A percentile compares a stretch with the other conserved stretches of the same genome.
phyloP scores from a whole-genome alignment of 2,113 vertebrate species.

The Loxodonta africana region DNA sequence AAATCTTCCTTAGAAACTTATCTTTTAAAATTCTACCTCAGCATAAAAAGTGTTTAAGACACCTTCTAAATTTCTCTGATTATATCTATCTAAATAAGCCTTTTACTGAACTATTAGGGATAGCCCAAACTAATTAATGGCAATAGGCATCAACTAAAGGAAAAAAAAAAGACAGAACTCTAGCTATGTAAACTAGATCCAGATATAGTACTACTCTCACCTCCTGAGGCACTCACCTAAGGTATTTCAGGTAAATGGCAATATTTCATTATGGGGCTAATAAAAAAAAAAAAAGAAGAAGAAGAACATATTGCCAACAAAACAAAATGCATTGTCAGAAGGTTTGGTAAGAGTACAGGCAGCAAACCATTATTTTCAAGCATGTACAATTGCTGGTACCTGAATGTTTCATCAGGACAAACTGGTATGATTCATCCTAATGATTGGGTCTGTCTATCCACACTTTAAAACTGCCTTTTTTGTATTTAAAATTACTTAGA shows the following conservation, averaged over 20 bases:
- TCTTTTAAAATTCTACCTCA: slow-evolving; percentile 21
- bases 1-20: neutral
- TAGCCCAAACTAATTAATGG: neutral
- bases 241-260: neutral
- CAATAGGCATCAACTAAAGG: neutral
- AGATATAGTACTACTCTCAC: neutral
- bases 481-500: slow-evolving; percentile 76
- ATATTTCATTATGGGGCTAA: neutral
- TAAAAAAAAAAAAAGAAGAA: neutral
- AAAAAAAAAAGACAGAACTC: neutral
- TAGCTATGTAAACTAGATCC: neutral
- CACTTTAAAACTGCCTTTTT: slow-evolving; percentile 76
- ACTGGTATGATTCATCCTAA: neutral
- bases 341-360: neutral
- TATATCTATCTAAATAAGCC: neutral
- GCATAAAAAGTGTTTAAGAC: neutral
- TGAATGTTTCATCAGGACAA: neutral
- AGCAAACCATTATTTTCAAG: neutral
- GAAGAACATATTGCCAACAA: neutral
- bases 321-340: neutral
- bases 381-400: neutral
- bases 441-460: slow-evolving; percentile 50
- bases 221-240: neutral
- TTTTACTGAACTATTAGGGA: neutral
- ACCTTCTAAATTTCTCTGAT: neutral